Base-by-base conservation (phyloP, 2,888 invertebrate species). In the Aproaerema taeniolella region DNA sequence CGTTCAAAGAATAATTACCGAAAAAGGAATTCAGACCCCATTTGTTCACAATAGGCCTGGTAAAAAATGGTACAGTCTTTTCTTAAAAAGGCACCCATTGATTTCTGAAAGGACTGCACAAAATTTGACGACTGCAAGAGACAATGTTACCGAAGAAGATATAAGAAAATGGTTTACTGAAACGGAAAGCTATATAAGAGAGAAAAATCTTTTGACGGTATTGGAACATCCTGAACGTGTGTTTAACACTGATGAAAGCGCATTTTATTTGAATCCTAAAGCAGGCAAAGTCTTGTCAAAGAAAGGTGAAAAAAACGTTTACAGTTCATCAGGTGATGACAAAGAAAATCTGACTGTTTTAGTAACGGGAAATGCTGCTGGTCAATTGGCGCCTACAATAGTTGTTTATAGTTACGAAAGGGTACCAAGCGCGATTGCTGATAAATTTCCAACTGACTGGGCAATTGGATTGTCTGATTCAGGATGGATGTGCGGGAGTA, bases 401-500 rank as follows among this genome's bases (percentile, higher is more conserved):
- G 35, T 35, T n/a, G 28, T 35, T n/a, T 35, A 13, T 24, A 9
- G 9, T 9, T 35, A 35, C 12, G 35, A 26, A 26, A 9, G 35
- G n/a, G 10, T 35, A 2, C 25, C 26, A n/a, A 8, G n/a, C 9
- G n/a, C 26, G 9, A 28, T 35, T 15, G 10, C 35, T 9, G 7
- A 9, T n/a, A 13, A 9, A 2, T 14, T 35, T 4, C 35, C 35
- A 3, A 12, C 8, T 13, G 16, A 25, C 4, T 35, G 13, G 14
- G 12, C 6, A 9, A 28, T 35, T 10, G 35, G 35, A 14, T 6
- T 9, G 12, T 15, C 35, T 8, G 47, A 58, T 12, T 41, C 34
- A 37, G 63, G 62, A 2, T 64, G 58, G 62, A 68, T 67, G 60
- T 55, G 50, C 13, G 47, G 47, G 4, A 49, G 49, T 14, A 61